Evolutionary conservation across 2,113 vertebrate genomes (phyloP).

Genomic region (Lethenteron camtschaticum): DNA sequence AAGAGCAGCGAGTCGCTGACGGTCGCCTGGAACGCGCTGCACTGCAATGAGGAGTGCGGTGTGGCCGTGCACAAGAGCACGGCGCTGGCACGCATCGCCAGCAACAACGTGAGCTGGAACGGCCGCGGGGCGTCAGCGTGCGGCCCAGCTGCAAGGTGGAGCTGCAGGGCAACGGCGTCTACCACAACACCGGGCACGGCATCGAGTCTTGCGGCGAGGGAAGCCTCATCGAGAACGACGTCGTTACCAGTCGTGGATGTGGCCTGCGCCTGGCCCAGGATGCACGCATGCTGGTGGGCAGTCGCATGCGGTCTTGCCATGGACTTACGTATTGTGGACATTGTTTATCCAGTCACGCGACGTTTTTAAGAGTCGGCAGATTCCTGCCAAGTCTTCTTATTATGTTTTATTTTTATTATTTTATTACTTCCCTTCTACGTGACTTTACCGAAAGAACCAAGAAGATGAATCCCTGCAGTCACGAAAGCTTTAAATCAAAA

Average conservation of each 20-base stretch:
- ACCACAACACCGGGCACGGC: conserved; percentile 46
- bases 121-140: conserved; percentile 36
- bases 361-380: no score
- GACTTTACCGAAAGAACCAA: no score
- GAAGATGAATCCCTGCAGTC: no score
- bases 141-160: conserved; percentile 47
- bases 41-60: conserved; percentile 33
- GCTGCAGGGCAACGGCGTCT: conserved; percentile 53
- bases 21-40: conserved; percentile 39
- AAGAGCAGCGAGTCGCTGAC: conserved; percentile 53
- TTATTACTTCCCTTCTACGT: no score
- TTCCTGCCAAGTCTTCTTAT: no score
- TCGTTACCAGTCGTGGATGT: conserved; percentile 41
- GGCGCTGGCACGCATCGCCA: conserved; percentile 39
- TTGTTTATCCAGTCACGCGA: no score
- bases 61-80: conserved; percentile 45
- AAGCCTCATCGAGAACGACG: conserved; percentile 53
- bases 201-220: conserved; percentile 37
- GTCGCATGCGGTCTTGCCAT: no score
- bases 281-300: conserved; percentile 42
- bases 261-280: conserved; percentile 41
- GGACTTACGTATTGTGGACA: no score
- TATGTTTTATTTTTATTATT: no score
- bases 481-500: no score
- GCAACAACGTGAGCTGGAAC: conserved; percentile 54